Evolutionary conservation across 2,113 vertebrate genomes (phyloP).

Genomic region (Prionailurus bengalensis): DNA sequence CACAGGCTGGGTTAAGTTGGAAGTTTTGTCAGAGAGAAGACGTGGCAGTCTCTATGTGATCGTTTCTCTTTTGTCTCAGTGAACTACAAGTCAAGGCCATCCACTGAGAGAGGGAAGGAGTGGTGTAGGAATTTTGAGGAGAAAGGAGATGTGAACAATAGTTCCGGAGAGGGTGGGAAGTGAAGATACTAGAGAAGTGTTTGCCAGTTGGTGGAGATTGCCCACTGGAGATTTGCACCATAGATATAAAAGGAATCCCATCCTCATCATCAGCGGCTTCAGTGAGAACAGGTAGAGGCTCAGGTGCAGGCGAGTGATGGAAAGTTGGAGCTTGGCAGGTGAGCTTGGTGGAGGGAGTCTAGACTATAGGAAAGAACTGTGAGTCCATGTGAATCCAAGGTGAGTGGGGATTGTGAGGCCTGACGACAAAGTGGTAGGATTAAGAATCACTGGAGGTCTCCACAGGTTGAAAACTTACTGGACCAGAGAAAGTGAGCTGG

Average conservation of each 20-base stretch:
- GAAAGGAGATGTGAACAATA: background rate
- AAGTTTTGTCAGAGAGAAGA: background rate
- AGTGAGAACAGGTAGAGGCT: background rate
- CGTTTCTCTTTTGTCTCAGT: background rate
- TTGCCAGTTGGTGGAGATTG: background rate
- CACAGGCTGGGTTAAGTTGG: background rate
- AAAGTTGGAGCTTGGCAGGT: background rate
- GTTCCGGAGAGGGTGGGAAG: background rate
- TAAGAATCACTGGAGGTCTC: background rate
- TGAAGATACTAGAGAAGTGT: background rate
- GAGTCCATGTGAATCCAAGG: too few species aligned
- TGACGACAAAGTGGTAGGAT: background rate
- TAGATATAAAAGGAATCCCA: background rate
- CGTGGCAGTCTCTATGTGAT: background rate
- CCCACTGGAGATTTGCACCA: background rate
- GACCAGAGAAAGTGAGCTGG: background rate
- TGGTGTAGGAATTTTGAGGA: background rate
- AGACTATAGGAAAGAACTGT: background rate
- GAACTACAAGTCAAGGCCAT: background rate
- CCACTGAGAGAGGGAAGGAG: background rate
- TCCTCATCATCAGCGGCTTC: background rate
- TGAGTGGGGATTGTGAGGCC: too few species aligned
- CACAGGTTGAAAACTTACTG: background rate
- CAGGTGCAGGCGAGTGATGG: background rate
- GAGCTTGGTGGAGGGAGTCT: background rate